Evolutionary conservation across 2,797 vertebrate genomes (phyloP).

Genomic region (Iguana delicatissima): DNA sequence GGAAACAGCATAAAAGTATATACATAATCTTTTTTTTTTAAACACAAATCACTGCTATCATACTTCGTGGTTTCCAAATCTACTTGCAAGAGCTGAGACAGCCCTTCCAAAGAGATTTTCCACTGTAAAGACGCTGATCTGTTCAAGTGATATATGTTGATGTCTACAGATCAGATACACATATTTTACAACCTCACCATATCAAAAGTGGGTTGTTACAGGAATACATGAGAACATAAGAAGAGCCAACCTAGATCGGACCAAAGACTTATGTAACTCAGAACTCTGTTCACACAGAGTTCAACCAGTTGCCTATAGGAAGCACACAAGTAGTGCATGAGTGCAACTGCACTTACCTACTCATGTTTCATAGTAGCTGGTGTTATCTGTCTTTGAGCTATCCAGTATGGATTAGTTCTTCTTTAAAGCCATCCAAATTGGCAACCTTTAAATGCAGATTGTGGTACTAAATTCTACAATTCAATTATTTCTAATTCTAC

Average conservation of each 20-base stretch:
- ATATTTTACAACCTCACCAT: neutral
- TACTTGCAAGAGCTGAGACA: neutral
- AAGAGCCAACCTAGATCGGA: neutral
- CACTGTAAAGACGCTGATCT: neutral
- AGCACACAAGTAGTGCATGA: neutral
- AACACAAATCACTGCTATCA: neutral
- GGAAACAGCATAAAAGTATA: neutral
- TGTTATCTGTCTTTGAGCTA: no score
- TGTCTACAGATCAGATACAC: neutral
- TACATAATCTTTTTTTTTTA: neutral
- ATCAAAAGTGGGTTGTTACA: neutral
- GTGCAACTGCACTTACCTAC: neutral
- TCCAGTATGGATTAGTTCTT: no score
- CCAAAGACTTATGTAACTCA: neutral
- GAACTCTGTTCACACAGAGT: neutral
- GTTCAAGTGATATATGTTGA: neutral
- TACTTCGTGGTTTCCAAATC: neutral
- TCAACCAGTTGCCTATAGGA: neutral
- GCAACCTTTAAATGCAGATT: no score
- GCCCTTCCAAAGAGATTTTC: conserved; percentile 10
- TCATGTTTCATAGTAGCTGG: neutral
- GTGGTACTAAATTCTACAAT: no score
- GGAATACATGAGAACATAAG: neutral
- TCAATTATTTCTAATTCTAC: neutral
- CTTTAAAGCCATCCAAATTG: no score